Percentiles rank a stretch among this genome's conserved stretches.
These are phyloP conservation scores for Erebia aethiops DNA, from an alignment of 2,888 invertebrate species.

Conservation along the genomic window DNA sequence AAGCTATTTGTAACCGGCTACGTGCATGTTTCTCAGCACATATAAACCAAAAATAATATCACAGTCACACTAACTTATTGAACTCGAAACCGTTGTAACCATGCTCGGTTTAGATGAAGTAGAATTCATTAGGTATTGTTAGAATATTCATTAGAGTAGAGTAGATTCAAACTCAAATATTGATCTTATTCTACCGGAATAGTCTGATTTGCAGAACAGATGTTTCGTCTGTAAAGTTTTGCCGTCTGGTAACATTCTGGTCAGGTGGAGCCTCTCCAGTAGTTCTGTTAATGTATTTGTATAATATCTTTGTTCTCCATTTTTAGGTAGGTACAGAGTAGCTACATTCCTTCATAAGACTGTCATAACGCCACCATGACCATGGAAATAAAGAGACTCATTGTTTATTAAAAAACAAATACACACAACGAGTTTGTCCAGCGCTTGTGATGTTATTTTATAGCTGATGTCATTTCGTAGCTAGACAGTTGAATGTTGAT, in stretches of 20 bases:
- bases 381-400: background rate
- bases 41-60: constrained; percentile 20
- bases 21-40: constrained; percentile 16
- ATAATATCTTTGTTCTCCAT: background rate
- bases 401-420: constrained; percentile 13
- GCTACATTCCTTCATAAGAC: background rate
- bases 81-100: background rate
- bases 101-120: too few species aligned
- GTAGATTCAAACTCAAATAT: background rate
- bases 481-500: constrained; percentile 20
- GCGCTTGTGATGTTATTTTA: constrained; percentile 17
- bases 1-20: constrained; percentile 19
- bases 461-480: constrained; percentile 32
- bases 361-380: background rate
- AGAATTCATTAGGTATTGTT: too few species aligned
- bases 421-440: constrained; percentile 14
- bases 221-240: background rate
- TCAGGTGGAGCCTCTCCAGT: background rate
- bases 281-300: background rate
- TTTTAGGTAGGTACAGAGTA: background rate
- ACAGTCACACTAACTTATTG: constrained; percentile 7
- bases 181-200: background rate
- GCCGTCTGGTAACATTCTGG: background rate
- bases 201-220: background rate
- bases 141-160: too few species aligned